Percentiles rank a stretch among this genome's conserved stretches.
These are phyloP conservation scores for Leptosomus discolor DNA, from an alignment of 2,113 vertebrate species.

Conservation along the genomic window DNA sequence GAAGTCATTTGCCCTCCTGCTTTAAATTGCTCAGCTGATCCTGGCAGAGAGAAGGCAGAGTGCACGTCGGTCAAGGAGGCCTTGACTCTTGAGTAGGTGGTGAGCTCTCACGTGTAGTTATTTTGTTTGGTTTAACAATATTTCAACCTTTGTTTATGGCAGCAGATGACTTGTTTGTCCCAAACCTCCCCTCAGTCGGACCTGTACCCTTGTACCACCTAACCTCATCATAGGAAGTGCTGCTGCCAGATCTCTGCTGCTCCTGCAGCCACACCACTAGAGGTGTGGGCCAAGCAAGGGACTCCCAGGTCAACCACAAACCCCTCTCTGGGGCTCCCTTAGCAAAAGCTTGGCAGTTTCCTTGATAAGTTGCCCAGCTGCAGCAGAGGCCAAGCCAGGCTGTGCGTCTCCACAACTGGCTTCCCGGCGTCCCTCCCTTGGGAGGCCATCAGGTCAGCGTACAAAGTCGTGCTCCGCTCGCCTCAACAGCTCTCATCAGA, in stretches of 20 bases:
- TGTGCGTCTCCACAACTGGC: fast-evolving
- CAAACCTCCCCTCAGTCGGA: not conserved
- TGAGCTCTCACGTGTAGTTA: not conserved
- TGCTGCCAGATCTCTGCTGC: not conserved
- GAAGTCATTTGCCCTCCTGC: not conserved
- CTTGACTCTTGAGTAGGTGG: not conserved
- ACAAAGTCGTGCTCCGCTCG: fast-evolving
- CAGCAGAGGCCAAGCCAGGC: not conserved
- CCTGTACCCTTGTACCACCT: not conserved
- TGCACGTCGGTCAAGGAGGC: fast-evolving
- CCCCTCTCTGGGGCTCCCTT: not conserved
- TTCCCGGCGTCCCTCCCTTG: fast-evolving
- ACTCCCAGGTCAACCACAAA: not conserved
- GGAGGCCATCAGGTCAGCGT: not conserved
- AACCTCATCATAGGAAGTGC: fast-evolving
- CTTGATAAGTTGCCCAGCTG: not conserved
- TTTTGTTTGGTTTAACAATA: not conserved
- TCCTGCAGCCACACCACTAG: not conserved
- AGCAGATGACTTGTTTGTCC: not conserved
- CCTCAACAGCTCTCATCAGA: not conserved
- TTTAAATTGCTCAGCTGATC: not conserved
- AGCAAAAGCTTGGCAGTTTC: not conserved
- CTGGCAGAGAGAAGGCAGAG: not conserved
- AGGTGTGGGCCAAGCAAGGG: too few relatives aligned
- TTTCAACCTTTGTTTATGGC: not conserved